These are phyloP conservation scores for Xenotilapia longispinis DNA, from an alignment of 2,113 vertebrate species.

Conservation along the genomic window DNA sequence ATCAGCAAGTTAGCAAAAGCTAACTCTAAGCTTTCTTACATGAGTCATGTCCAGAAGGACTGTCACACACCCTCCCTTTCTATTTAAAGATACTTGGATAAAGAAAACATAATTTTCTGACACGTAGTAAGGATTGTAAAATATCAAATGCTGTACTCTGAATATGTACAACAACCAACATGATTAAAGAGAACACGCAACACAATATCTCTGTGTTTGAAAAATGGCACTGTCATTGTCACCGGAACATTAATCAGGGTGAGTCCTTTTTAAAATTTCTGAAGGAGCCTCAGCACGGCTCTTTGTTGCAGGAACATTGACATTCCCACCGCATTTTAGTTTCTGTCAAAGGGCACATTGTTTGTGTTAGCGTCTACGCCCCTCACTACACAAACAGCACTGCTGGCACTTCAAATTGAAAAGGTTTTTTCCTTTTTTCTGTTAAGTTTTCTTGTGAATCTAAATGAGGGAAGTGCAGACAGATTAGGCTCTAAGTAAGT, in stretches of 20 bases:
- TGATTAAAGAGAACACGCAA: accelerated
- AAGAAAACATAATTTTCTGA: background rate
- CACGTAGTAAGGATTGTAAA: background rate
- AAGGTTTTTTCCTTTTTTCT: background rate
- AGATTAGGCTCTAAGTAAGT: background rate
- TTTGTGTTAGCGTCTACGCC: background rate
- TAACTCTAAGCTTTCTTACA: background rate
- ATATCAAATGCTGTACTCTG: background rate
- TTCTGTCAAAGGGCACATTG: background rate
- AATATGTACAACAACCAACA: background rate
- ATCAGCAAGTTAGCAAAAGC: background rate
- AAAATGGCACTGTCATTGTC: background rate
- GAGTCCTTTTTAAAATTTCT: background rate
- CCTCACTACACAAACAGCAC: background rate
- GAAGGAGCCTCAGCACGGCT: background rate
- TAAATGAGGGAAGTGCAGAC: background rate
- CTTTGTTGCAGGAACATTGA: background rate
- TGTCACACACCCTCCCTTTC: accelerated
- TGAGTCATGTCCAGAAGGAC: background rate
- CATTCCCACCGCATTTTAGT: background rate
- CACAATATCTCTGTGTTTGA: background rate
- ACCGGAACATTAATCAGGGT: background rate
- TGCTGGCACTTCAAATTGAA: background rate
- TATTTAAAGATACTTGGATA: background rate
- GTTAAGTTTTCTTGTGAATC: background rate